Evolutionary conservation across 1,140 invertebrate species (phyloP), one percentile per base, ranked within the genome.

Genomic region (Planococcus citri): DNA sequence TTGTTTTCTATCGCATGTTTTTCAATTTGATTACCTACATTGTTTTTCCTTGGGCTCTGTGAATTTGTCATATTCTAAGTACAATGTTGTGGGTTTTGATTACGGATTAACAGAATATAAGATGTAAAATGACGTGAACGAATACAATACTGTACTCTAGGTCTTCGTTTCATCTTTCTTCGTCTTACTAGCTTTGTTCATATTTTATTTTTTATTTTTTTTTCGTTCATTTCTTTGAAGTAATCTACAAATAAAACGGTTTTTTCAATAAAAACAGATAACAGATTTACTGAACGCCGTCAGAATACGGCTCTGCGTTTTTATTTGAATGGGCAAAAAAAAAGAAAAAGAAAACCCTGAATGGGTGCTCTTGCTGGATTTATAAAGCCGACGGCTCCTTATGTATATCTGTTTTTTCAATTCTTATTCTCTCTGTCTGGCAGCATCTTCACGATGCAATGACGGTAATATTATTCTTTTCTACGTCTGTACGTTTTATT

Each of bases 401-500:
- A 51, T 51, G 41, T 51, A 51, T 51, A 51, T 51, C 41, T 51
- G 41, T 51, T 51, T 51, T 51, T 51, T 51, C 41, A 51, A 51
- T 51, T 51, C 41, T 51, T 51, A 51, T 51, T 51, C 41, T 17
- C n/a, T 20, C 41, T 51, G 41, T 51, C 41, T 51, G 41, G 12
- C 41, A 51, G 41, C 41, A 51, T 51, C 41, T 51, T 51, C 41
- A 51, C 6, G 12, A 20, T 20, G 41, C 41, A 51, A 51, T 51
- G 41, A 51, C 41, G 41, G 41, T 51, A 51, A 51, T 51, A 51
- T 51, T 51, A 51, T 51, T 51, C 41, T 51, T 51, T 51, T 51
- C 41, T 51, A 51, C 41, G 41, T 51, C 41, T 51, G 41, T 51
- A 51, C 41, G 41, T 2, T 51, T 51, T 51, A 51, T 51, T 51